These are phyloP conservation scores for Drosophila leonis DNA, from an alignment of 2,888 invertebrate species.

Conservation along the genomic window DNA sequence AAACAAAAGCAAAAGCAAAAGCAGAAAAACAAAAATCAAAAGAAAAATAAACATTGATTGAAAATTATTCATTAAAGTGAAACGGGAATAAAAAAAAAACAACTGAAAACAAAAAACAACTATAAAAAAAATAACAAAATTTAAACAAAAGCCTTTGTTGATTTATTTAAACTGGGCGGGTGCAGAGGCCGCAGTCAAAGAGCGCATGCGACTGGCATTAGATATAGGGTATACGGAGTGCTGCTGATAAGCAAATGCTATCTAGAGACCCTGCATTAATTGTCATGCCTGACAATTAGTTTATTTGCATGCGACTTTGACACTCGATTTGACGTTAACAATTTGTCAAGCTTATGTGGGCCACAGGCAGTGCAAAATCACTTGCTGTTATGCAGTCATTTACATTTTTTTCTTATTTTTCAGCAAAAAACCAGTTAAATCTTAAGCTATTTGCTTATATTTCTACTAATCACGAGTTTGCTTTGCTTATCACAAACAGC, in stretches of 20 bases:
- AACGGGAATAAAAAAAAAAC: constrained; percentile 11
- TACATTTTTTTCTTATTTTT: not conserved
- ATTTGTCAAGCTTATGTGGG: constrained; percentile 64
- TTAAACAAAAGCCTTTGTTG: constrained; percentile 35
- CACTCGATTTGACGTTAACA: constrained; percentile 47
- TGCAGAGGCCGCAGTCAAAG: constrained; percentile 1
- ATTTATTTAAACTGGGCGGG: constrained; percentile 26
- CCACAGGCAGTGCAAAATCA: constrained; percentile 6
- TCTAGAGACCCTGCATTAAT: constrained; percentile 41
- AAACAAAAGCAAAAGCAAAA: constrained; percentile 22
- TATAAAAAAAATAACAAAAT: constrained; percentile 35
- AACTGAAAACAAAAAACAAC: constrained; percentile 39
- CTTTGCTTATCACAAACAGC: constrained; percentile 21
- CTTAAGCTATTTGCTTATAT: not conserved
- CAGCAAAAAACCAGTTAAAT: not conserved
- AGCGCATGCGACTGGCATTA: not conserved
- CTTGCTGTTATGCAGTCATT: constrained; percentile 9
- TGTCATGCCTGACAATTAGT: constrained; percentile 24
- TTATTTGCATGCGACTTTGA: constrained; percentile 51
- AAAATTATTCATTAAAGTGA: constrained; percentile 74
- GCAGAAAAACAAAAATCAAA: constrained; percentile 10
- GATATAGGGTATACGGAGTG: constrained; percentile 16
- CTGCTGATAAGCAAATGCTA: constrained; percentile 39
- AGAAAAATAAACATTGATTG: constrained; percentile 57
- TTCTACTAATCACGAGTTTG: not conserved